A percentile compares a stretch with the other conserved stretches of the same genome.
Conservation (phyloP, 2,113 vertebrate species). For the Myotis davidii region DNA sequence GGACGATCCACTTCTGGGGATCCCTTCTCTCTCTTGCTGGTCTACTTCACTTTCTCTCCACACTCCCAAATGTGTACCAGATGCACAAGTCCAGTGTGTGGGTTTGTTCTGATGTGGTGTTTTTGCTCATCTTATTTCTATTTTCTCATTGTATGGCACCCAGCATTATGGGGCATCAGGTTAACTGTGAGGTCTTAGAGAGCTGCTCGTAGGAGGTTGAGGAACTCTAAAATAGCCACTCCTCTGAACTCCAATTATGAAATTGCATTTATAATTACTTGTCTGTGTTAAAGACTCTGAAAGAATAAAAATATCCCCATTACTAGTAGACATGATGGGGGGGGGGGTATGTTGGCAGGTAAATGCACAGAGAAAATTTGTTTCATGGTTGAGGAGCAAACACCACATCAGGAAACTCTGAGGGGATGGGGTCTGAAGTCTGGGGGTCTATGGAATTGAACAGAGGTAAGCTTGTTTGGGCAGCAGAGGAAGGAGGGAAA, state of each 20-base stretch:
- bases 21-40: fast-evolving
- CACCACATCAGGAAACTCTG: not conserved
- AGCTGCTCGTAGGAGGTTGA: not conserved
- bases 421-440: not conserved
- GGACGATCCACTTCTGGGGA: not conserved
- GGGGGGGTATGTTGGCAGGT: not conserved
- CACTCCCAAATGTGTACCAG: not conserved
- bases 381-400: not conserved
- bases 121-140: not conserved
- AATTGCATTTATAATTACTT: not conserved
- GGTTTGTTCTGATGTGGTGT: not conserved
- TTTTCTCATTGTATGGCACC: not conserved
- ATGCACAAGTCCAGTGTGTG: not conserved
- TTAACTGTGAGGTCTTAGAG: not conserved
- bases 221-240: not conserved
- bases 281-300: not conserved
- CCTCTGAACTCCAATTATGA: not conserved
- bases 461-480: not conserved
- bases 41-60: not conserved
- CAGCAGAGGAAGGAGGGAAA: not conserved
- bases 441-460: not conserved
- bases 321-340: not conserved
- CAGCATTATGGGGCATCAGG: not conserved
- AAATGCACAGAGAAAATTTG: not conserved
- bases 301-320: not conserved